These are phyloP conservation scores for Babyrousa celebensis DNA, from an alignment of 2,797 vertebrate genomes.

Conservation along the genomic window DNA sequence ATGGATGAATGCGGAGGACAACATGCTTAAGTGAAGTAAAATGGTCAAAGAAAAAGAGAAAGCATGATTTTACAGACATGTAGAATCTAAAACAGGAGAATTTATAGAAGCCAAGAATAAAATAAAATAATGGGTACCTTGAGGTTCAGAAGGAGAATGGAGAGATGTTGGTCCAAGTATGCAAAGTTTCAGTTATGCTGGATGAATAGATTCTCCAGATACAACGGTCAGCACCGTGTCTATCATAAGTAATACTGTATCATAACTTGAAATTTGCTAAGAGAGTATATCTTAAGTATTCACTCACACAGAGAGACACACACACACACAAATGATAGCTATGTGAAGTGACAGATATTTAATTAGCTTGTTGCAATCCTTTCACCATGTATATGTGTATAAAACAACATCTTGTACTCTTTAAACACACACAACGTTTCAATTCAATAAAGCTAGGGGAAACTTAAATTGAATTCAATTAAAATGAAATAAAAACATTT, in stretches of 20 bases:
- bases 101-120: background rate
- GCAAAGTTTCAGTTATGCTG: background rate
- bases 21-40: background rate
- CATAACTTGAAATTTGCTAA: background rate
- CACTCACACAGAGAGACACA: background rate
- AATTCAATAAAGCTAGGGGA: background rate
- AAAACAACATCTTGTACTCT: background rate
- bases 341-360: background rate
- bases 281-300: background rate
- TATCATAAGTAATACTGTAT: background rate
- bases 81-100: background rate
- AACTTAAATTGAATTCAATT: constrained; percentile 14
- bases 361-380: background rate
- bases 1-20: background rate
- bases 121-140: background rate
- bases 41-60: background rate
- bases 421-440: background rate
- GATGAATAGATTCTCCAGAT: background rate
- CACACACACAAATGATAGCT: background rate
- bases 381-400: background rate
- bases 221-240: background rate
- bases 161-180: background rate
- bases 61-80: background rate
- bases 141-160: no score
- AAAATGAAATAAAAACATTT: background rate